Conservation (phyloP, 2,888 invertebrate genomes). For the Melinopterus prodromus region DNA sequence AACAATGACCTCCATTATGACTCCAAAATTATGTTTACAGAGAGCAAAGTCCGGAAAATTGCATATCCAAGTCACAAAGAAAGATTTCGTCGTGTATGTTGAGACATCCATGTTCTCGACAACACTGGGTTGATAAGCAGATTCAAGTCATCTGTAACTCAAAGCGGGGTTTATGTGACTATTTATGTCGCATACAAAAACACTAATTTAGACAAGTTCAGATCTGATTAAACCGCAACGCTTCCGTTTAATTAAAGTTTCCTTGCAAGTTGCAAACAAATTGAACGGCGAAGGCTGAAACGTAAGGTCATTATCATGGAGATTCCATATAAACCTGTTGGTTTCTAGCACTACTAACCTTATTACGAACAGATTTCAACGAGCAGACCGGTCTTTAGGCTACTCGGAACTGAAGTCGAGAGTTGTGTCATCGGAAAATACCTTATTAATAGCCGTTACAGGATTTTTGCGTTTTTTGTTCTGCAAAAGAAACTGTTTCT, state of each 20-base stretch:
- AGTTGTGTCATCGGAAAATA: not conserved
- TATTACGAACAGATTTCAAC: not conserved
- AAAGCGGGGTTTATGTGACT: no score
- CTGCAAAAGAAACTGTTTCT: not conserved
- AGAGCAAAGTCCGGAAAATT: no score
- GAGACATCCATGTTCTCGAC: no score
- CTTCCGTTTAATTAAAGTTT: not conserved
- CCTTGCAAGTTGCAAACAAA: not conserved
- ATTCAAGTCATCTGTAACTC: no score
- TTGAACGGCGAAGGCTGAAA: not conserved
- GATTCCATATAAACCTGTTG: not conserved
- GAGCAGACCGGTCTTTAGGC: not conserved
- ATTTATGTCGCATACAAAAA: no score
- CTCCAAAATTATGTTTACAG: no score
- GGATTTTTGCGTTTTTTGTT: not conserved
- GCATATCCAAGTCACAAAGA: no score
- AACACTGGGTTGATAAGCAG: no score
- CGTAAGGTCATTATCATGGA: not conserved
- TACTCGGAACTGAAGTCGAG: not conserved
- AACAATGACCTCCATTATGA: no score
- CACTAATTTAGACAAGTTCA: no score
- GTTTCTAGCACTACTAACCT: conserved; percentile 4
- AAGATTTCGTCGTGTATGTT: no score
- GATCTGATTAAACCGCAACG: not conserved
- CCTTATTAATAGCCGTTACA: not conserved